A percentile compares a stretch with the other conserved stretches of the same genome.
Conservation (phyloP, 37 sponge, comb jelly and placozoan genomes). For the Dysidea cf. avara region DNA sequence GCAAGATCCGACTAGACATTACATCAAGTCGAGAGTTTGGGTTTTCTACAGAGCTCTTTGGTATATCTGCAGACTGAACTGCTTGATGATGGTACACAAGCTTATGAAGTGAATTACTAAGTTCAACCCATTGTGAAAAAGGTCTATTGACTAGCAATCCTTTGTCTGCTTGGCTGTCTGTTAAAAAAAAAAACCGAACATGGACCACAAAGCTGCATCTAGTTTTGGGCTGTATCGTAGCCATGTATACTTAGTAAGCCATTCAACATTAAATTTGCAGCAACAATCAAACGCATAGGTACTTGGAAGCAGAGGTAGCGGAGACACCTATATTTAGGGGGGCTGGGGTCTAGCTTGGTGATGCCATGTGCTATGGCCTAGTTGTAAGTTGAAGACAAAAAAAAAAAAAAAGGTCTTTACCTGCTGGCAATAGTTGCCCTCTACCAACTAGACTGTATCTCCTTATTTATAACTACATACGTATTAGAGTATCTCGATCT, state of each 20-base stretch:
- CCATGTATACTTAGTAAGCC: constrained; percentile 59
- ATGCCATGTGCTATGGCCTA: too few species aligned
- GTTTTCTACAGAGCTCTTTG: constrained; percentile 48
- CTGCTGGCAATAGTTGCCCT: too few species aligned
- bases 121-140: too few species aligned
- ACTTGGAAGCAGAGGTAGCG: too few species aligned
- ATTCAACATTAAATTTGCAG: constrained; percentile 31
- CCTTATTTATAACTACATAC: too few species aligned
- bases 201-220: constrained; percentile 61
- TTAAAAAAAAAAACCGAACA: constrained; percentile 28
- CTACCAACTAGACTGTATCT: too few species aligned
- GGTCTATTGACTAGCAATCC: constrained; percentile 56
- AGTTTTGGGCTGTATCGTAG: constrained; percentile 43
- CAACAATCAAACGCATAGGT: too few species aligned
- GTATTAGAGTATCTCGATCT: too few species aligned
- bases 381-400: too few species aligned
- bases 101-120: constrained; percentile 30
- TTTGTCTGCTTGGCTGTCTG: constrained; percentile 33
- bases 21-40: constrained; percentile 57
- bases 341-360: too few species aligned
- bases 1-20: constrained; percentile 24
- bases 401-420: too few species aligned
- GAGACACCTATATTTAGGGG: too few species aligned
- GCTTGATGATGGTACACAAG: constrained; percentile 41
- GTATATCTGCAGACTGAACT: constrained; percentile 43